Evolutionary conservation across 2,113 vertebrate species (phyloP), one percentile per base, ranked within the genome.

Genomic region (Albula glossodonta): DNA sequence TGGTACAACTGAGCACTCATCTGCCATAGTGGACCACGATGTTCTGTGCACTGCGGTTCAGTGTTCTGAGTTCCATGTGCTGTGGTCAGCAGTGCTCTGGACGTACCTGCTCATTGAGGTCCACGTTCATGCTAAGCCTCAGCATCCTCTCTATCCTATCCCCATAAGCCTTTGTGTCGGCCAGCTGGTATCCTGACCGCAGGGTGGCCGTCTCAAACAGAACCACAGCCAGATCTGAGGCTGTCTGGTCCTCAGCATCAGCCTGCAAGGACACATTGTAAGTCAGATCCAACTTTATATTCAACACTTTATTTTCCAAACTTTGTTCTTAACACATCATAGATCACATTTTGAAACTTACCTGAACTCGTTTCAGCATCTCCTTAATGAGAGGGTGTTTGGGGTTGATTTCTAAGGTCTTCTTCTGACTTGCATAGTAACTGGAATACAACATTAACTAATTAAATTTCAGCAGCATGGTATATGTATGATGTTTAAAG

Each of bases 61-160:
- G 4, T 22, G 60, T 7, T 5, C 0, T 22, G 17, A 66, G 17
- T 7, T 3, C 17, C 17, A 15, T 3, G 60, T 19, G 60, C 60
- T 2, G 17, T 19, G 60, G 15, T 63, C 60, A 63, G 5, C 4
- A 19, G 9, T 4, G 78, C 17, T 79, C 8, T 13, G 17, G 4
- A 91, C 93, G 87, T 91, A 96, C 98, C 98, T 98, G 95, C 91
- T 97, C 97, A 7, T 97, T 95, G 82, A 96, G 93, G 84, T 97
- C 96, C 51, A 99, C 94, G 50, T 99, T 97, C 91, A 99, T 95
- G 89, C 98, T 99, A 81, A 99, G 94, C 66, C 98, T 95, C 83
- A 99, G 97, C 98, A 99, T 99, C 87, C 98, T 96, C 96, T 99
- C 98, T 94, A 99, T 99, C 88, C 97, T 92, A 0, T 99, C 97